Conservation (phyloP, 1,140 invertebrate species). For the Drosophila watanabei region DNA sequence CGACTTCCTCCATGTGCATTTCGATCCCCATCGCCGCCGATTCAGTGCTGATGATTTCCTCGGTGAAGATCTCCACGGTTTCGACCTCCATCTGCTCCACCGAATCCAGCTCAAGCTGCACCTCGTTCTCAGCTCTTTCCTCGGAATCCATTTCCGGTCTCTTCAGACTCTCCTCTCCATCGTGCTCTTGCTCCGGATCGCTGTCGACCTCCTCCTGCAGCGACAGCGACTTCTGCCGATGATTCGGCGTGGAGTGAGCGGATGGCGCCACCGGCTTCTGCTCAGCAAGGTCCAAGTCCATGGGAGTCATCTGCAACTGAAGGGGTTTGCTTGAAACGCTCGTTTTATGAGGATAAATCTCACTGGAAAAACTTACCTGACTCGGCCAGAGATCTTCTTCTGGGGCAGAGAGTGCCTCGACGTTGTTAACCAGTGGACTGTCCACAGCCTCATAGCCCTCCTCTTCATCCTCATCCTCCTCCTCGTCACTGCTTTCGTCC, state of each 20-base stretch:
- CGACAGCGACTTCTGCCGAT: conserved; percentile 5
- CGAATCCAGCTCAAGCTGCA: background rate
- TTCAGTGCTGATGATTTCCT: background rate
- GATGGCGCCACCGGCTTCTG: conserved; percentile 36
- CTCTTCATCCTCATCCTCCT: conserved; percentile 18
- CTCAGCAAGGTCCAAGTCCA: conserved; percentile 14
- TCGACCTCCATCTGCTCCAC: conserved; percentile 21
- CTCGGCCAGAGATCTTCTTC: conserved; percentile 30
- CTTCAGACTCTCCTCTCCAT: background rate
- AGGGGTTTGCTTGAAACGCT: background rate
- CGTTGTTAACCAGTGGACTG: conserved; percentile 34
- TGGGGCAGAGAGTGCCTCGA: conserved; percentile 1
- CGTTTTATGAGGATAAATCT: background rate
- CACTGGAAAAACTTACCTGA: conserved; percentile 27
- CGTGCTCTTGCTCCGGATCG: background rate
- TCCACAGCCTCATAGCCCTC: conserved; percentile 1
- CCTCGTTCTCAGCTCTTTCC: background rate
- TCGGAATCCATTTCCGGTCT: background rate
- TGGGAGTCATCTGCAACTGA: conserved; percentile 19
- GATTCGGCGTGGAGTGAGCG: conserved; percentile 51
- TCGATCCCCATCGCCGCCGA: conserved; percentile 3
- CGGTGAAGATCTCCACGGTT: background rate
- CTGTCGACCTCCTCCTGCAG: background rate
- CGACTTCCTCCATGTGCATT: conserved; percentile 4
- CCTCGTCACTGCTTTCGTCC: conserved; percentile 1